Conservation (phyloP, 2,797 vertebrate species). For the Cercopithecus mitis region DNA sequence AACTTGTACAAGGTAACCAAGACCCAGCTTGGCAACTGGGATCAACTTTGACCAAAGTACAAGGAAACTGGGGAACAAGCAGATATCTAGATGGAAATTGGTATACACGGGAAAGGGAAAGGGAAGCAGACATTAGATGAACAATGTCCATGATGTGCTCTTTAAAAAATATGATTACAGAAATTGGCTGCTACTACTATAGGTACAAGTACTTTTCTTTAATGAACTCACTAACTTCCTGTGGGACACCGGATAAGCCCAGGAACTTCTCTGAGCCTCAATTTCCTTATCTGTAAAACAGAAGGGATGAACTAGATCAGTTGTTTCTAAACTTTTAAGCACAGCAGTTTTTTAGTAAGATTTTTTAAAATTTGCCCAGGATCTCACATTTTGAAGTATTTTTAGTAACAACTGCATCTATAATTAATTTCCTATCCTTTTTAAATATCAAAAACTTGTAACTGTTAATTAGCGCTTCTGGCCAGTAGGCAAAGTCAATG, state of each 20-base stretch:
- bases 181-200: not conserved
- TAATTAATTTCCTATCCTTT: constrained; percentile 25
- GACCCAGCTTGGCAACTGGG: not conserved
- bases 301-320: constrained; percentile 50
- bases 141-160: not conserved
- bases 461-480: not conserved
- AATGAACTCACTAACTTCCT: constrained; percentile 64
- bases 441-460: constrained; percentile 1
- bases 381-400: constrained; percentile 38
- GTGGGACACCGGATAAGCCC: constrained; percentile 58
- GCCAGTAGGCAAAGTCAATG: not conserved
- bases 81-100: not conserved
- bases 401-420: constrained; percentile 29
- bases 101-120: not conserved
- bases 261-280: constrained; percentile 64
- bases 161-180: constrained; percentile 9
- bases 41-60: not conserved
- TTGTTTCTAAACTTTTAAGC: constrained; percentile 52
- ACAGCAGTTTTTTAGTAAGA: constrained; percentile 33
- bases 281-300: constrained; percentile 61
- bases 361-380: not conserved
- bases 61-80: not conserved
- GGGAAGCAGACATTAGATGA: not conserved
- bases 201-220: constrained; percentile 8
- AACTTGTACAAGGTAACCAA: not conserved